Base-by-base conservation (phyloP, 2,113 vertebrate species). In the Campylorhamphus procurvoides region DNA sequence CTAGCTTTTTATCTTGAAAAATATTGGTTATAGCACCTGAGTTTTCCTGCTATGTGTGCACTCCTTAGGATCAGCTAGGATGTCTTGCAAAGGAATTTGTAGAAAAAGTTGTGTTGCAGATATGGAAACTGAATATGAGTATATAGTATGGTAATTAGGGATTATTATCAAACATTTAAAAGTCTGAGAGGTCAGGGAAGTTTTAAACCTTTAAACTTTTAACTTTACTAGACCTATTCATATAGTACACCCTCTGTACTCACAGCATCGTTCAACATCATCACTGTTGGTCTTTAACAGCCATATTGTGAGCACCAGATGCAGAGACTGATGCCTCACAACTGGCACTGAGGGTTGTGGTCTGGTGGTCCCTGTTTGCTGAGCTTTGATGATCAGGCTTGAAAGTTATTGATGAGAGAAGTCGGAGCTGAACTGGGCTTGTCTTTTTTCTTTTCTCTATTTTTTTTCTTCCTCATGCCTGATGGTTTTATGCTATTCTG, bases 201-300 rank as follows among this genome's bases (percentile, higher is more conserved):
- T 58, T 40, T 86, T 49, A 53, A 69, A 29, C 35, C 75, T 91
- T 25, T 40, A 55, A 72, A 29, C n/a, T 73, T 90, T 31, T 37
- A 31, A 39, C 27, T 72, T 39, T 53, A 29, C 5, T 76, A 68
- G 78, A 46, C 47, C 18, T 12, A 31, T 77, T 76, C 3, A 3
- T 66, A 39, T 53, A 58, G 13, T 62, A 7, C 11, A 60, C 4
- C 2, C 14, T 52, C 49, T 69, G 13, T 66, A 46, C 31, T 89
- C 8, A 3, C 24, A 37, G 28, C 13, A 12, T 28, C 0, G 0
- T 56, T 66, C n/a, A 37, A 7, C 11, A 19, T 6, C 49, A 39
- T 24, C 37, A 2, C 14, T 75, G 14, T 19, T 50, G 28, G 24
- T 66, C 23, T 64, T 80, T 16, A 50, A 20, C 33, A 73, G 35